Evolutionary conservation across 2,113 vertebrate genomes (phyloP).

Genomic region (Mesembrinibis cayennensis): DNA sequence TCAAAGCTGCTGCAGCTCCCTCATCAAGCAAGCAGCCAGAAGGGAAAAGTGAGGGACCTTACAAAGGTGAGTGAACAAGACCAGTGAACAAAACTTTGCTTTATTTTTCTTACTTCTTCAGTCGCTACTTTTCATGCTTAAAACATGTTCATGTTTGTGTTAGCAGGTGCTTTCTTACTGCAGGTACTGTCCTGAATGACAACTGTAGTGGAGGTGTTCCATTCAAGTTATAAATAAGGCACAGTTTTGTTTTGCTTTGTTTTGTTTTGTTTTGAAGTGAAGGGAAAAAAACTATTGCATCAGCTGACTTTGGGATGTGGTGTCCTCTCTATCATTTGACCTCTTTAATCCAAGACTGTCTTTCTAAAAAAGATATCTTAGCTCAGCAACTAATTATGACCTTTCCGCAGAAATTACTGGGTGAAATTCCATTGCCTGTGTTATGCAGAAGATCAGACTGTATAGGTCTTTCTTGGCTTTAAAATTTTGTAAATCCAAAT

Average conservation of each 20-base stretch:
- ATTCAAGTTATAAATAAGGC: not conserved
- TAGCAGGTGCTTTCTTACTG: not conserved
- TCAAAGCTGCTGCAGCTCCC: not conserved
- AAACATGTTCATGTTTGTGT: not conserved
- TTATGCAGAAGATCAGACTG: not conserved
- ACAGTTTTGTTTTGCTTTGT: not conserved
- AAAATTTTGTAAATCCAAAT: not conserved
- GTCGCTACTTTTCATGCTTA: not conserved
- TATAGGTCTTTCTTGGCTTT: not conserved
- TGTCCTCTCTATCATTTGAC: slow-evolving; percentile 47
- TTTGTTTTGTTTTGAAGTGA: not conserved
- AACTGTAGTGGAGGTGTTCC: not conserved
- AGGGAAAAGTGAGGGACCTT: not conserved
- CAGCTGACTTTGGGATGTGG: slow-evolving; percentile 39
- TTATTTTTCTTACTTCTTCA: not conserved
- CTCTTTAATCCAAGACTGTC: slow-evolving; percentile 39
- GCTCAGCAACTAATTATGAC: slow-evolving; percentile 50
- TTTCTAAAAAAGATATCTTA: slow-evolving; percentile 47
- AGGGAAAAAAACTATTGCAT: not conserved
- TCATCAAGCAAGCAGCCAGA: not conserved
- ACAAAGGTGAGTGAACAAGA: not conserved
- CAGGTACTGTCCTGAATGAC: not conserved
- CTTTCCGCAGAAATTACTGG: slow-evolving; percentile 48
- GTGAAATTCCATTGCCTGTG: slow-evolving; percentile 25
- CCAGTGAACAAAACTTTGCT: not conserved